Base-by-base conservation (phyloP, 2,113 vertebrate genomes). In the Dasyurus viverrinus region DNA sequence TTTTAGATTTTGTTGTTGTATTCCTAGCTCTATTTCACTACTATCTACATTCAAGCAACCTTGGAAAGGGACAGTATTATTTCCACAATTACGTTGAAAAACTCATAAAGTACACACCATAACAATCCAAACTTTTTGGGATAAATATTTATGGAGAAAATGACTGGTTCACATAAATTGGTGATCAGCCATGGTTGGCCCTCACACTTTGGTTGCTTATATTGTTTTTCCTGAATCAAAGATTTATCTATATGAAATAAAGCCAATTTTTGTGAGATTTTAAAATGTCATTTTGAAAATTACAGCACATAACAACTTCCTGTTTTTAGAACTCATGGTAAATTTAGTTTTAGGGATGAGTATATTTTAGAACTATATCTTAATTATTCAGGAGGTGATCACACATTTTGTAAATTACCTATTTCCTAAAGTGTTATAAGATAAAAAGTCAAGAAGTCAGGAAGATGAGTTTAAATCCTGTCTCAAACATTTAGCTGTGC, bases 111-210 rank as follows among this genome's bases (percentile, higher is more conserved):
- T 92, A n/a, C 27, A 42, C 91, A 89, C 4, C 48, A 16, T 84
- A 26, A 91, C 91, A 91, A 4, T 90, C n/a, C n/a, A 95, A 68
- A 94, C 19, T 94, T 46, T 47, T 93, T 95, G 96, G 52, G 36
- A 89, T 91, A 95, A 95, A 60, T 47, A 47, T 53, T 53, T 42
- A 76, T 93, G 54, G 53, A 93, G 53, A 55, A 97, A 95, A 57
- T 94, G 47, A 91, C 60, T 95, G 26, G 89, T 96, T 96, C 93
- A 47, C 91, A n/a, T n/a, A 96, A 95, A 42, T 89, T 97, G 84
- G 92, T 22, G 5, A 76, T 76, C 68, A n/a, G 92, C 26, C 95
- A 93, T 92, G 36, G 90, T 94, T 92, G 46, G 52, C 8, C 8
- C 53, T 27, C 92, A 93, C 95, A 60, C 89, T 54, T 92, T 93